These are phyloP conservation scores for Phocoena sinus DNA, from an alignment of 2,113 vertebrate species.

Conservation along the genomic window DNA sequence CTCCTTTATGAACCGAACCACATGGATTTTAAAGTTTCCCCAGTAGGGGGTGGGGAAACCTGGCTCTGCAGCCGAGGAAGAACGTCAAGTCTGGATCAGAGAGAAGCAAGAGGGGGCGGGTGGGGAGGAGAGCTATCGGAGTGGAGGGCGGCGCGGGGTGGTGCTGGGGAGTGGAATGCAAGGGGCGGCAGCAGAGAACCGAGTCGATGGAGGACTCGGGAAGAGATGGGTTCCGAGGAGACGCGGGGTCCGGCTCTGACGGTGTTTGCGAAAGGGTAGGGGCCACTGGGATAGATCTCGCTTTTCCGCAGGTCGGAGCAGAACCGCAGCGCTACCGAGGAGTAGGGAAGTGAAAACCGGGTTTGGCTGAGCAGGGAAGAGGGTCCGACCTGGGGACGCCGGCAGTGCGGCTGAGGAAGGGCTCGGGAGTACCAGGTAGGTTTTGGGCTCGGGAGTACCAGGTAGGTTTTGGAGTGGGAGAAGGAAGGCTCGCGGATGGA, in stretches of 20 bases:
- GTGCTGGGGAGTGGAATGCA: too few relatives aligned
- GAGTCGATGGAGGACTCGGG: not conserved
- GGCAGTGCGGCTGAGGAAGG: not conserved
- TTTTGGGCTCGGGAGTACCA: not conserved
- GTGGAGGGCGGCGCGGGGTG: too few relatives aligned
- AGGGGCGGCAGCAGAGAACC: not conserved
- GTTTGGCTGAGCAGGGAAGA: not conserved
- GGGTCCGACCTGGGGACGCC: not conserved
- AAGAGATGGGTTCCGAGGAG: not conserved
- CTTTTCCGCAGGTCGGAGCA: not conserved
- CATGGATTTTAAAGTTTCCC: slow-evolving; percentile 56
- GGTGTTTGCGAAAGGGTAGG: not conserved
- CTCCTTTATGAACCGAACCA: not conserved
- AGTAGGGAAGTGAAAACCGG: not conserved
- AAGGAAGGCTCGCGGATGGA: not conserved
- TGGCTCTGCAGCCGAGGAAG: not conserved
- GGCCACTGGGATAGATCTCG: not conserved
- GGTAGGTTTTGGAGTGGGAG: not conserved
- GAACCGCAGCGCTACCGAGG: not conserved
- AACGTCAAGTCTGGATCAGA: not conserved
- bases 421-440: not conserved
- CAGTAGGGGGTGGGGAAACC: not conserved
- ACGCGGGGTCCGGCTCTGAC: not conserved
- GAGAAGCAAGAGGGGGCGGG: not conserved
- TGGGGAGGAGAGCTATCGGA: not conserved